Evolutionary conservation across 2,113 vertebrate genomes (phyloP).

Genomic region (cattle (Bos taurus)): DNA sequence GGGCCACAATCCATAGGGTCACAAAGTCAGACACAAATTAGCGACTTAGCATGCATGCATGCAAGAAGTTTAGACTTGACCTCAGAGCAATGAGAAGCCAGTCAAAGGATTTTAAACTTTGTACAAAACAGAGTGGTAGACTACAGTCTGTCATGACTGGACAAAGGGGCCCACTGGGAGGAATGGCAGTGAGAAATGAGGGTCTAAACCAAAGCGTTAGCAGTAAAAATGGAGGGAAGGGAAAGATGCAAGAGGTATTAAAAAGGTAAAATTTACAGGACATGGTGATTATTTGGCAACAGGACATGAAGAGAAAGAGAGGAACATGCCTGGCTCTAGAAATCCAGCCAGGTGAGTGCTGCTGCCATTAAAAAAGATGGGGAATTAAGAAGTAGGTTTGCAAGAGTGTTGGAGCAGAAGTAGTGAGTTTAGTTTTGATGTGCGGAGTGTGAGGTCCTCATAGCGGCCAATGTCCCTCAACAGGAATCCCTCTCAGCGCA

Average conservation of each 20-base stretch:
- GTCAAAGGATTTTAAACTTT: not conserved
- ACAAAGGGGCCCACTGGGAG: not conserved
- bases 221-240: not conserved
- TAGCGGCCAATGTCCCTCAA: not conserved
- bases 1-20: not conserved
- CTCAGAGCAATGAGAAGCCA: not conserved
- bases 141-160: not conserved
- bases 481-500: not conserved
- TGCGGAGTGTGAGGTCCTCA: not conserved
- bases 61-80: not conserved
- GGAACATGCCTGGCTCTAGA: not conserved
- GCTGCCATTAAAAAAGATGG: not conserved
- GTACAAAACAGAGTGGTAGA: not conserved
- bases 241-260: not conserved
- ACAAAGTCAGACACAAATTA: not conserved
- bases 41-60: not conserved
- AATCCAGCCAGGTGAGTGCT: not conserved
- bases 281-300: not conserved
- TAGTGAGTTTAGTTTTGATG: not conserved
- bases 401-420: not conserved
- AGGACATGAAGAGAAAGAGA: not conserved
- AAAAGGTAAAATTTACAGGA: not conserved
- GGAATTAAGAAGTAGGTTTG: not conserved
- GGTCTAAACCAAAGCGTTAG: not conserved
- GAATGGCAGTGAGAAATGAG: not conserved